Conservation (phyloP, 1,140 invertebrate species). For the Eueides isabella region DNA sequence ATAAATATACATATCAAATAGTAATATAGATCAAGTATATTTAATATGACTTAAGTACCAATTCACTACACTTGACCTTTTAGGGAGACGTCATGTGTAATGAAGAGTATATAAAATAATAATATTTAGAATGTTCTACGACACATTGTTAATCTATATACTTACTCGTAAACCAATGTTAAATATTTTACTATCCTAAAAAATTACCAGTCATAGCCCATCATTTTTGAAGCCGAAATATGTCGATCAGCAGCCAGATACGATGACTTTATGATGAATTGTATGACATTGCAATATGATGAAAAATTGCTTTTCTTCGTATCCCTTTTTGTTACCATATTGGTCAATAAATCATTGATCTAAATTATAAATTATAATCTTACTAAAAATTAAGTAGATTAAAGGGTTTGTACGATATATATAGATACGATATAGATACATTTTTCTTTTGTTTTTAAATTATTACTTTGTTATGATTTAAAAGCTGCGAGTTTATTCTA, state of each 20-base stretch:
- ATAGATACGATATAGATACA: too few relatives aligned
- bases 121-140: not conserved
- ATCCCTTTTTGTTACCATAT: conserved; percentile 9
- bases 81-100: not conserved
- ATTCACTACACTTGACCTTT: not conserved
- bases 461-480: too few relatives aligned
- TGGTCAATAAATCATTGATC: conserved; percentile 3
- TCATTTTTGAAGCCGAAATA: conserved; percentile 21
- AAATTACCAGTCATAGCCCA: not conserved
- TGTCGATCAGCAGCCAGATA: conserved; percentile 24
- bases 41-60: not conserved
- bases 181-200: not conserved
- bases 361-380: not conserved
- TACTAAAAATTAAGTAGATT: not conserved
- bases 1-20: not conserved
- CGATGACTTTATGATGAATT: conserved; percentile 19
- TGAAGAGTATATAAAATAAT: not conserved
- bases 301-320: conserved; percentile 18
- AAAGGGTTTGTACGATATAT: not conserved
- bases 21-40: not conserved
- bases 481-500: too few relatives aligned
- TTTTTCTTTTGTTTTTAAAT: too few relatives aligned
- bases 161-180: not conserved
- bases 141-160: not conserved
- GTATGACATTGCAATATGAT: conserved; percentile 23